Evolutionary conservation across 1,140 invertebrate species (phyloP), one percentile per base, ranked within the genome.

Genomic region (Carposina sasakii): DNA sequence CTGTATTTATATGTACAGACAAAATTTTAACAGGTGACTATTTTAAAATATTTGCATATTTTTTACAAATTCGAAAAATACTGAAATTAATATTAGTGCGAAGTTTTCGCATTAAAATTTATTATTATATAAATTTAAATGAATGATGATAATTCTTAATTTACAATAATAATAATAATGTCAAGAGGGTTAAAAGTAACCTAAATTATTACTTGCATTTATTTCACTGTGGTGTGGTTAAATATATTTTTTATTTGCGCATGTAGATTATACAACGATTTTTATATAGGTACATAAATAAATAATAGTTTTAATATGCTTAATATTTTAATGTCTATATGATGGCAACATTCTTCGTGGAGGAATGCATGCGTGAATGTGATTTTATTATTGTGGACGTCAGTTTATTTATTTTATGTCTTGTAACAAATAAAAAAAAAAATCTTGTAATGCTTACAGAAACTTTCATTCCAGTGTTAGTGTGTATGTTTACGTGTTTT

Each of bases 391-490:
- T 67, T 64, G 63, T 61, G 56, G 57, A 57, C 42, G 42, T 62
- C 39, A 46, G 39, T 48, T 60, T 52, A 48, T 57, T 52, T 48
- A 48, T 49, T 76, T 70, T 2, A 34, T n/a, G 26, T 47, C 21
- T 16, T 34, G 16, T 31, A 21, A 22, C 43, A 36, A 28, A 45
- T 33, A 33, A n/a, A 45, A 45, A 34, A 21, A 31, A 17, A 20
- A 45, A 31, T 31, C 28, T n/a, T 47, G 23, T 31, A 36, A 75
- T 76, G 69, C 63, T 67, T 75, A 63, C 44, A 52, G 63, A 63
- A 67, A 65, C 48, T 60, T 68, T 82, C 78, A 82, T 82, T 82
- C 78, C 78, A 82, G 69, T 76, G 69, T 61, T 81, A 81, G 77
- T 53, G 65, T 78, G 70, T 70, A 53, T 77, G 15, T 16, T 30